These are phyloP conservation scores for Pristis pectinata DNA, from an alignment of 2,797 vertebrate species.

Conservation along the genomic window DNA sequence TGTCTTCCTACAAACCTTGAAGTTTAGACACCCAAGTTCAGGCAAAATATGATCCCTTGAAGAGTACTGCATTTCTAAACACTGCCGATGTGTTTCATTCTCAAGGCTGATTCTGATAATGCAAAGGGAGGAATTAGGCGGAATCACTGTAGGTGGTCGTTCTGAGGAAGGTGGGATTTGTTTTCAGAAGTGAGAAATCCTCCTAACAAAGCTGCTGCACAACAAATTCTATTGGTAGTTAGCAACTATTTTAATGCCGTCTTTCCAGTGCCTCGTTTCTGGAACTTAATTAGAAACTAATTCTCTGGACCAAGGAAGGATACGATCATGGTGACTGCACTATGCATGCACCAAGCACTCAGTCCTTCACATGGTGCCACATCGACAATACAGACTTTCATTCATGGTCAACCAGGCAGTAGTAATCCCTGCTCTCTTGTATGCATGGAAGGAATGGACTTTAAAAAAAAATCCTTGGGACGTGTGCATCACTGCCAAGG, in stretches of 20 bases:
- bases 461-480: too few species aligned
- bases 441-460: too few species aligned
- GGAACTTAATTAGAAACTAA: background rate
- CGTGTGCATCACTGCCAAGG: too few species aligned
- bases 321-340: background rate
- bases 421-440: too few species aligned
- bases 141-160: background rate
- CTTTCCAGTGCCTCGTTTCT: background rate
- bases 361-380: background rate
- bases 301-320: background rate
- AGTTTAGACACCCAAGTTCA: background rate
- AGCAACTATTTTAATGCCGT: background rate
- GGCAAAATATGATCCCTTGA: background rate
- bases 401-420: too few species aligned
- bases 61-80: background rate
- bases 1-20: background rate
- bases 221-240: background rate
- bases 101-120: background rate
- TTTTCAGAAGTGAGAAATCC: background rate
- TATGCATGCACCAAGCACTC: background rate
- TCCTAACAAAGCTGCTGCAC: background rate
- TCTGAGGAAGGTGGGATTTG: background rate
- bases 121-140: background rate
- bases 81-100: background rate
- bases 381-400: too few species aligned